phyloP scores from a whole-genome alignment of 1,140 invertebrate genomes.

The Drosophila jambulina region DNA sequence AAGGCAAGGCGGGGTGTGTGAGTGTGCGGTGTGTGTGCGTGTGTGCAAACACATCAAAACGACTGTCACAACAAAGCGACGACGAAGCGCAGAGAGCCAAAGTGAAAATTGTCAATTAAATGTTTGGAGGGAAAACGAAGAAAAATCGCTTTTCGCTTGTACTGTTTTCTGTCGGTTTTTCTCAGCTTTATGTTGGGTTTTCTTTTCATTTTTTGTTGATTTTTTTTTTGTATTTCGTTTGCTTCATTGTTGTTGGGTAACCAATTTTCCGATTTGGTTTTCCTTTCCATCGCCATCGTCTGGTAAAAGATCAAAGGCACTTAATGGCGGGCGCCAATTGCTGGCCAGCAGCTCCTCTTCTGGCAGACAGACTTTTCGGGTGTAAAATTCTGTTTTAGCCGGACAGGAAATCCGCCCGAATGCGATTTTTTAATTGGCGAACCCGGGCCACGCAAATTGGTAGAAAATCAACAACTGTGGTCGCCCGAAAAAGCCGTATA shows the following conservation, averaged over 20 bases:
- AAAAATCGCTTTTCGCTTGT: constrained; percentile 44
- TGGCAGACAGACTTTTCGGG: background rate
- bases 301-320: constrained; percentile 81
- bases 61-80: constrained; percentile 76
- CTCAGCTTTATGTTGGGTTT: constrained; percentile 6
- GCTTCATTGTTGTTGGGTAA: constrained; percentile 41
- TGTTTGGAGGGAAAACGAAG: constrained; percentile 28
- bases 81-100: constrained; percentile 35
- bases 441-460: constrained; percentile 51
- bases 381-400: constrained; percentile 16
- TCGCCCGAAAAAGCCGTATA: constrained; percentile 27
- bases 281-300: constrained; percentile 21
- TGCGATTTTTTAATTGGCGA: constrained; percentile 71
- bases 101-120: constrained; percentile 83
- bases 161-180: constrained; percentile 4
- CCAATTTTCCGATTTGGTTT: constrained; percentile 64
- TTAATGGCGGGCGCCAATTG: constrained; percentile 70
- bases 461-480: constrained; percentile 57
- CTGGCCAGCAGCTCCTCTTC: background rate
- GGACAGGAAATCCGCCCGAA: constrained; percentile 67
- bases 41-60: constrained; percentile 76
- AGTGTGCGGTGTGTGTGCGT: constrained; percentile 18
- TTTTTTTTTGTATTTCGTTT: constrained; percentile 5
- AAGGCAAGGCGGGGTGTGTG: background rate
- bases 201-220: background rate